Conservation (phyloP, 92 coral and sea anemone genomes). For the Anthopleura xanthogrammica region DNA sequence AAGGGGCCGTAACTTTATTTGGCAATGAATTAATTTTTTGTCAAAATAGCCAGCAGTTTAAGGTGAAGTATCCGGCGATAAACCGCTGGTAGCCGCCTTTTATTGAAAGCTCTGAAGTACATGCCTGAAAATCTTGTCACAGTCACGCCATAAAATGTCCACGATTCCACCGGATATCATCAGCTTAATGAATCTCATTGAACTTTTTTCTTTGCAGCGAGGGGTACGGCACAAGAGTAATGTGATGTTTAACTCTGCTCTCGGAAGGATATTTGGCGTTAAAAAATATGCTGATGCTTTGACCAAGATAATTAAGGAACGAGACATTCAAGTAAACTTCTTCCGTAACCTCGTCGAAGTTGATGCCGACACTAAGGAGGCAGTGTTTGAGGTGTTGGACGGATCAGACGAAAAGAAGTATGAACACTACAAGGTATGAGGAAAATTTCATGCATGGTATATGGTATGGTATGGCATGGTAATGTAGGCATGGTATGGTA, state of each 20-base stretch:
- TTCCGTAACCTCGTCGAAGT: slow-evolving; percentile 80
- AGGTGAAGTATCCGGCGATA: too few species aligned
- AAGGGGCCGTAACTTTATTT: too few species aligned
- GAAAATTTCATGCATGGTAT: too few species aligned
- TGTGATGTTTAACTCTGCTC: slow-evolving; percentile 82
- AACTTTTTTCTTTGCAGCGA: slow-evolving; percentile 35
- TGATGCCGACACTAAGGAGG: slow-evolving; percentile 74
- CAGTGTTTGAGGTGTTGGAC: slow-evolving; percentile 75
- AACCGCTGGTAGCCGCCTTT: too few species aligned
- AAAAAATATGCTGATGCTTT: slow-evolving; percentile 86
- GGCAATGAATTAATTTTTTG: too few species aligned
- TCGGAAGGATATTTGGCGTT: slow-evolving; percentile 91
- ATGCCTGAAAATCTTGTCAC: too few species aligned
- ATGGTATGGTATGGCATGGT: too few species aligned
- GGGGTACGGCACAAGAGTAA: slow-evolving; percentile 65
- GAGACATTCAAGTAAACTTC: slow-evolving; percentile 78
- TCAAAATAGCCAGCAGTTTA: too few species aligned
- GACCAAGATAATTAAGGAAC: slow-evolving; percentile 64
- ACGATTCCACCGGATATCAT: too few species aligned
- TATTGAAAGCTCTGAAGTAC: too few species aligned
- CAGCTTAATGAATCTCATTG: neutral
- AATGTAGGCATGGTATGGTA: too few species aligned
- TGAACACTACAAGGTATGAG: slow-evolving; percentile 47
- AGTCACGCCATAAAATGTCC: too few species aligned
- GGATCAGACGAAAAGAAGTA: slow-evolving; percentile 29